Conservation (phyloP, 2,113 vertebrate genomes). For the Scomber japonicus region DNA sequence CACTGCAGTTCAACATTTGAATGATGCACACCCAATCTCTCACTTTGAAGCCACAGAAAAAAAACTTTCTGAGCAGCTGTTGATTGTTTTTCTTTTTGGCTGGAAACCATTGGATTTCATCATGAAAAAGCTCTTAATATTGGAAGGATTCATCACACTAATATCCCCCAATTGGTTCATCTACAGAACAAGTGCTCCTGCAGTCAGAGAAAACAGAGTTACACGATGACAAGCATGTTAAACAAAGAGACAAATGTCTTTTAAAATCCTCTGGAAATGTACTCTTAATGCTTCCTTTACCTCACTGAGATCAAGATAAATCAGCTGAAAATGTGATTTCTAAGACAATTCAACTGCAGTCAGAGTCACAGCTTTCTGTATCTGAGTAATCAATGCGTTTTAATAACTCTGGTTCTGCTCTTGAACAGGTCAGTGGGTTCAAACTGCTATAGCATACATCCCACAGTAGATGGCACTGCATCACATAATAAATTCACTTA, state of each 20-base stretch:
- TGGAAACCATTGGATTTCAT: background rate
- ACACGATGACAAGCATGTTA: background rate
- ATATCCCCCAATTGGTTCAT: constrained; percentile 4
- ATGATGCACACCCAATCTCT: background rate
- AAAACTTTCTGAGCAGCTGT: constrained; percentile 10
- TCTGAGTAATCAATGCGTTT: constrained; percentile 33
- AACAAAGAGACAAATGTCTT: background rate
- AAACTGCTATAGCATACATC: constrained; percentile 1
- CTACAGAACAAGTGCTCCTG: background rate
- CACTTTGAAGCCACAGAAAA: background rate
- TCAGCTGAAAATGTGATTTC: constrained; percentile 10
- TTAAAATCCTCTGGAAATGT: background rate
- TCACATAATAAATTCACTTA: constrained; percentile 19
- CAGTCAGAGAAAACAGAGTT: background rate
- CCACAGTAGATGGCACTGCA: constrained; percentile 57
- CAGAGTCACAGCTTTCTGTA: constrained; percentile 6
- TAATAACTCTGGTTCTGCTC: background rate
- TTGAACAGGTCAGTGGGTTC: constrained; percentile 38
- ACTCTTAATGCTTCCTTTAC: background rate
- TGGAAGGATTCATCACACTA: background rate
- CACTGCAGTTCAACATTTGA: background rate
- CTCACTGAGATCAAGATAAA: background rate
- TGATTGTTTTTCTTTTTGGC: background rate
- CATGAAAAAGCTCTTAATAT: background rate
- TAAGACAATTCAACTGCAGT: background rate